A percentile compares a stretch with the other conserved stretches of the same genome.
Conservation (phyloP, 92 coral and sea anemone genomes). For the Zoanthus gigantus region DNA sequence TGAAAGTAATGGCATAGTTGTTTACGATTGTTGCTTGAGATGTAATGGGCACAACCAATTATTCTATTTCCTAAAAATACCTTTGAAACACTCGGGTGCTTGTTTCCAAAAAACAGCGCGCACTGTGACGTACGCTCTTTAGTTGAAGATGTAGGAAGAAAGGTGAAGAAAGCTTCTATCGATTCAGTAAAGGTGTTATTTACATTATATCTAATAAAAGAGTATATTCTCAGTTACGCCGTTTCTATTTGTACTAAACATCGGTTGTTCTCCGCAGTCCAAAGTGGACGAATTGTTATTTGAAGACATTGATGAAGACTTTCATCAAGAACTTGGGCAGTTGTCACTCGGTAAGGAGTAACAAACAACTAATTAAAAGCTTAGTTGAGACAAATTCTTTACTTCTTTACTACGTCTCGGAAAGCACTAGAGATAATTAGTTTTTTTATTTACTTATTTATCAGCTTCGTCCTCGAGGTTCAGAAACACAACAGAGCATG, state of each 20-base stretch:
- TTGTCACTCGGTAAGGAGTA: constrained; percentile 71
- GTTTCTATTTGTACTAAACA: background rate
- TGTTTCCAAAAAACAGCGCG: background rate
- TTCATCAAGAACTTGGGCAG: constrained; percentile 81
- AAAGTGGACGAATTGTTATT: constrained; percentile 81
- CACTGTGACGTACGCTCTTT: background rate
- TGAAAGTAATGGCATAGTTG: background rate
- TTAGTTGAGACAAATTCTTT: background rate
- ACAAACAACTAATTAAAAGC: background rate
- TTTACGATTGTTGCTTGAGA: background rate
- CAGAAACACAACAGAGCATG: background rate
- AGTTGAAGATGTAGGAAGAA: no score
- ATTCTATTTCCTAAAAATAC: background rate
- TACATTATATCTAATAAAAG: background rate
- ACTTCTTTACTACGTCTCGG: no score
- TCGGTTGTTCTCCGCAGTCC: constrained; percentile 6
- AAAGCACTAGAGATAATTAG: no score
- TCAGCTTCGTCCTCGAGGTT: no score
- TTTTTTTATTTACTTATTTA: no score
- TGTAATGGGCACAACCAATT: background rate
- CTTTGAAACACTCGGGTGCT: background rate
- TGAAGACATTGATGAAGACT: constrained; percentile 95
- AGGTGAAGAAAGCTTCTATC: background rate
- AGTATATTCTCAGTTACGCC: background rate
- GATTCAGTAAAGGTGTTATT: background rate